Base-by-base conservation (phyloP, 2,888 invertebrate genomes). In the Drosophila fulvimacula region DNA sequence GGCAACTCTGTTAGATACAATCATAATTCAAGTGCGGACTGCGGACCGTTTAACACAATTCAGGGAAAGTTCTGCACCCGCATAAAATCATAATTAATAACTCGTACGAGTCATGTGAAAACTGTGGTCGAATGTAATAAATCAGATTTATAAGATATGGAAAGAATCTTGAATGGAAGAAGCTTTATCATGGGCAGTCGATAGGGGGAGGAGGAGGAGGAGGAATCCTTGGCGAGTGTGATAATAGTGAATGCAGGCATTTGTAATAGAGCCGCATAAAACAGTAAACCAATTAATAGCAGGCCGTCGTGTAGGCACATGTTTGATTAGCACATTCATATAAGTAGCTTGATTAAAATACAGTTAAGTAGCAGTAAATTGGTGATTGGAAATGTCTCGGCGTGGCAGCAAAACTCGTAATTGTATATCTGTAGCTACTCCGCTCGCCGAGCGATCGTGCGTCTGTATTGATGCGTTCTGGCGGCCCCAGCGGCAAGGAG, bases 301-400 rank as follows among this genome's bases (percentile, higher is more conserved):
- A n/a, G 60, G 52, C 30, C 15, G 68, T 48, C 69, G 55, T 27
- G 60, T 34, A 53, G 42, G 38, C 21, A 41, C 41, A 36, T 53
- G 53, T 27, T 73, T 73, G 77, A 88, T 83, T 78, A 85, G 71
- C 86, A 73, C 77, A 74, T 79, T 77, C 86, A 63, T 56, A 52
- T 62, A 70, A 75, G 69, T 49, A 62, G 74, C 65, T 81, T 65
- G 75, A 85, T 75, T 48, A 53, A 69, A 79, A 78, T 73, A 82
- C 85, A 80, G 80, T 88, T 82, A 78, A 73, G 46, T 78, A 90
- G 88, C 90, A 74, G 89, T 84, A 83, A 80, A 52, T 69, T 56
- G 78, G 52, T 74, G 82, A 88, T 89, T 82, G 79, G 75, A 74
- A 78, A 75, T 81, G 84, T 69, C 71, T 76, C 78, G 48, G 48